Evolutionary conservation across 2,113 vertebrate species (phyloP).

Genomic region (Scomber japonicus): DNA sequence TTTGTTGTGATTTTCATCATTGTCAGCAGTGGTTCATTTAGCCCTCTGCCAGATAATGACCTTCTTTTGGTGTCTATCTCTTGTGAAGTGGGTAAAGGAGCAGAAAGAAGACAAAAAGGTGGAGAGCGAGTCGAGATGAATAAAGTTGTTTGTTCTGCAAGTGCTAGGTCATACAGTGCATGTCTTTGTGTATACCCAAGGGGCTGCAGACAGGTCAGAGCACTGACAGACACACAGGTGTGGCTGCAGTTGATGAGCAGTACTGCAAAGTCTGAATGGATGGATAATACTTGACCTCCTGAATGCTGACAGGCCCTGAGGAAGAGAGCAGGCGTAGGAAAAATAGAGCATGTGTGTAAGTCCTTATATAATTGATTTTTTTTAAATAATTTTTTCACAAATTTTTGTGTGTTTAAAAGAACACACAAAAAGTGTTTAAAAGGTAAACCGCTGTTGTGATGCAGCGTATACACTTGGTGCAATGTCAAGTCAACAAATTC

Average conservation of each 20-base stretch:
- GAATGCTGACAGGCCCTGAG: neutral
- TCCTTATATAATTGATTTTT: neutral
- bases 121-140: constrained; percentile 65
- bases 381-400: neutral
- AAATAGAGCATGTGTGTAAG: neutral
- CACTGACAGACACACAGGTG: constrained; percentile 78
- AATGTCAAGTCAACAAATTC: too few relatives aligned
- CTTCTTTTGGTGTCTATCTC: constrained; percentile 43
- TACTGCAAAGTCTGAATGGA: constrained; percentile 57
- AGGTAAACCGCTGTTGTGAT: too few relatives aligned
- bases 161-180: constrained; percentile 57
- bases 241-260: constrained; percentile 56
- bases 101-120: constrained; percentile 38
- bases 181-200: constrained; percentile 64
- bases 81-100: constrained; percentile 14
- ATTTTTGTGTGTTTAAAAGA: too few relatives aligned
- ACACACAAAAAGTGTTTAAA: too few relatives aligned
- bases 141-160: constrained; percentile 68
- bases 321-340: neutral
- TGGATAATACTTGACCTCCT: constrained; percentile 62
- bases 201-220: constrained; percentile 41
- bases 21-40: constrained; percentile 62
- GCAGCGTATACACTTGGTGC: too few relatives aligned
- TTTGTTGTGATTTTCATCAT: constrained; percentile 71
- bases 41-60: constrained; percentile 37